Evolutionary conservation across 2,113 vertebrate species (phyloP), one percentile per base, ranked within the genome.

Genomic region (Excalfactoria chinensis): DNA sequence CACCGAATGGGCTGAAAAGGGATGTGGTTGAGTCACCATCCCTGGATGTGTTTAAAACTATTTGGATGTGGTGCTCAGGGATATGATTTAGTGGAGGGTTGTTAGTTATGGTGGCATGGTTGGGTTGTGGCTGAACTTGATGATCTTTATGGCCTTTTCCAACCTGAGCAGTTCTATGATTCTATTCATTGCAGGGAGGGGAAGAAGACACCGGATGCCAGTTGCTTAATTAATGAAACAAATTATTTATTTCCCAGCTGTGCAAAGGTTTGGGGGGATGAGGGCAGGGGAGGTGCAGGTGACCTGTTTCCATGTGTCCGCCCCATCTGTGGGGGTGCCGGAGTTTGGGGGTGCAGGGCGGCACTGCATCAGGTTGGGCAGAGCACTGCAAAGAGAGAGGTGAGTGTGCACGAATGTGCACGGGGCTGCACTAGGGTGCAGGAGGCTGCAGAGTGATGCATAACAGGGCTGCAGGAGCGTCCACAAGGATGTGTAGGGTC

Each of bases 211-310:
- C 63, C 0, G 7, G 78, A 95, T 71, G 62, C 18, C 5, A 4
- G 59, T 2, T 62, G 72, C 67, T 90, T 94, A 95, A 95, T 94
- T 95, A 95, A 95, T 51, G 64, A 93, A 76, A 91, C 75, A 40
- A 94, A 94, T 88, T 58, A 34, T 95, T 96, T 96, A 93, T 94
- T 93, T 95, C 68, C 93, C 85, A 87, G 90, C 63, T 96, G 89
- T 88, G 93, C 91, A 86, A 88, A 88, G 88, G 86, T 9, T 35
- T 18, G 34, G 46, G 64, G 69, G 73, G 51, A 0, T 23, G 93
- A 23, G 55, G 44, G 68, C 3, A 4, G 22, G 14, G 14, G 35
- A 49, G 48, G 13, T 5, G 0, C 2, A 2, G 73, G 44, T 1
- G 66, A 58, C 80, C 89, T 51, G 1, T 92, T 70, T 84, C 84